phyloP scores from a whole-genome alignment of 2,113 vertebrate genomes.

The Artemisiospiza belli region DNA sequence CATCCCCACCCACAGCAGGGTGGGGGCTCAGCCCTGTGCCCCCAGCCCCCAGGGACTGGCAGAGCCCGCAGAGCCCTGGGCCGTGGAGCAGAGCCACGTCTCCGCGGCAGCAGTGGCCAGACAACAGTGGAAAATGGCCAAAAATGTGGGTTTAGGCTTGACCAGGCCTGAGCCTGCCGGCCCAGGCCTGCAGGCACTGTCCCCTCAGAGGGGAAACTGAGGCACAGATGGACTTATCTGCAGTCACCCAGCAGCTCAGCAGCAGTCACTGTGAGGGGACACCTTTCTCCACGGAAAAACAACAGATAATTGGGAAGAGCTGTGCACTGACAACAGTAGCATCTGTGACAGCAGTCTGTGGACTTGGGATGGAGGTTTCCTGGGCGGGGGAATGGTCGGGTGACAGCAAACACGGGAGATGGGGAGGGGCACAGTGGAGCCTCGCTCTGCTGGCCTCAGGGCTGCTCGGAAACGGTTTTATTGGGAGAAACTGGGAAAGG shows the following conservation, averaged over 20 bases:
- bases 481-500: background rate
- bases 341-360: background rate
- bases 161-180: background rate
- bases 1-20: background rate
- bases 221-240: background rate
- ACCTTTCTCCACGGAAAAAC: background rate
- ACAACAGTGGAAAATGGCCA: slow-evolving; percentile 62
- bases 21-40: background rate
- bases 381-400: background rate
- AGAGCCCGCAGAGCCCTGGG: background rate
- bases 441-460: background rate
- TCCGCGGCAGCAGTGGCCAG: background rate
- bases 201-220: background rate
- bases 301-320: background rate
- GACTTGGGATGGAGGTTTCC: background rate
- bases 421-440: background rate
- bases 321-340: background rate
- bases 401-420: background rate
- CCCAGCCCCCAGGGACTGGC: background rate
- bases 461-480: background rate
- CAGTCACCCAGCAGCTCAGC: background rate
- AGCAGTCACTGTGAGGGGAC: background rate
- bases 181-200: background rate
- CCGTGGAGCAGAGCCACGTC: background rate
- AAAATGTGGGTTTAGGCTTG: background rate